These are phyloP conservation scores for Columba janthina DNA, from an alignment of 2,113 vertebrate species.

Conservation along the genomic window DNA sequence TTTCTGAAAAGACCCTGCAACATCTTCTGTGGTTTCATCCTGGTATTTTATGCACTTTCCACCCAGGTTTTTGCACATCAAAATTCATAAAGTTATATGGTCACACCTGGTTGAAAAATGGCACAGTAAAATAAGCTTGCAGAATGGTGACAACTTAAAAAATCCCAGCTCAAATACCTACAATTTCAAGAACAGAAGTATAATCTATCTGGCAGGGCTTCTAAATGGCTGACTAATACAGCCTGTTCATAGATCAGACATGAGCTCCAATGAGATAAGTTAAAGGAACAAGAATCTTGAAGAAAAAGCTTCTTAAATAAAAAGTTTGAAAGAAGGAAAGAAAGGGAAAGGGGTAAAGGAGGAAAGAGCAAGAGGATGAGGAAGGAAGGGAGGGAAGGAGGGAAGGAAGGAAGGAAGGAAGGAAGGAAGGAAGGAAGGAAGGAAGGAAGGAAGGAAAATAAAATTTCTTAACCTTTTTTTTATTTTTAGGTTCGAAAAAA, in stretches of 20 bases:
- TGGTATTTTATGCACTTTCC: background rate
- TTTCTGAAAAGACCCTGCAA: background rate
- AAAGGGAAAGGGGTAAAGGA: background rate
- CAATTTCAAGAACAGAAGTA: background rate
- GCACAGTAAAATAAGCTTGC: background rate
- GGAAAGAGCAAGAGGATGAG: background rate
- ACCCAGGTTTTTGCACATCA: background rate
- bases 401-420: no score
- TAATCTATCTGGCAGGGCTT: background rate
- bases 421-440: no score
- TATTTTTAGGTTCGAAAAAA: background rate
- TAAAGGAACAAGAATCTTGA: background rate
- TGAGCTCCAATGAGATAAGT: background rate
- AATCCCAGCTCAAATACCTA: background rate
- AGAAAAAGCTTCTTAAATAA: background rate
- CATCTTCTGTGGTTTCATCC: background rate
- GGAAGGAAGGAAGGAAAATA: no score
- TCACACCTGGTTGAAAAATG: background rate
- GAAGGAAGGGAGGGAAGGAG: background rate
- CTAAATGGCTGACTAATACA: background rate
- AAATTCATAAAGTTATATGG: background rate
- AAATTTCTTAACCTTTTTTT: background rate
- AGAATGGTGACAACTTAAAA: background rate
- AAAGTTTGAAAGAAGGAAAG: background rate
- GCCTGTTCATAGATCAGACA: background rate